Evolutionary conservation across 2,113 vertebrate genomes (phyloP), one percentile per base, ranked within the genome.

Genomic region (Dolichallabes microphthalmus): DNA sequence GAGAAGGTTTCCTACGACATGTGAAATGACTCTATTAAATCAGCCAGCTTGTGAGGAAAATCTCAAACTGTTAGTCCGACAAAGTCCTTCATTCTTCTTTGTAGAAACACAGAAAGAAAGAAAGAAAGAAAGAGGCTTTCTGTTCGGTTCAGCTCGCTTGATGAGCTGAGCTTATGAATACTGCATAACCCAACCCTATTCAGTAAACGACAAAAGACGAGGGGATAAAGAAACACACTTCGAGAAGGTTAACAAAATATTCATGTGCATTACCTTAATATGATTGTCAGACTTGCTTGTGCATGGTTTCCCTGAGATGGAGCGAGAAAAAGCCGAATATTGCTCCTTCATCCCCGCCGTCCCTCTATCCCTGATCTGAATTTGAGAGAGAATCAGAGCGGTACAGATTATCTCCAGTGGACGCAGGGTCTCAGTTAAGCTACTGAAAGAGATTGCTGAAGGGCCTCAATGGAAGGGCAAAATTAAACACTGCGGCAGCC

Each of bases 241-340:
- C 50, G 6, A 77, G 3, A 80, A 84, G 39, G 71, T 30, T 25
- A 82, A 68, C 52, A 82, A 85, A 82, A 86, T 79, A 73, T 76
- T 69, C 39, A 32, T 83, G 80, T 80, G 79, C 80, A 87, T 79
- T 78, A 85, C 58, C 64, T 82, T 86, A 86, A 87, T 80, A 73
- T 52, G 68, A 75, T 35, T 61, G 57, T 17, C 35, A 78, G 20
- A 87, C 75, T 79, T 17, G 32, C 30, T 20, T 20, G 15, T 17
- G 22, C 22, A 35, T n/a, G 66, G 64, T 63, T 87, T 76, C 39
- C n/a, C 27, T 13, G 45, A 64, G 64, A 66, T 11, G 12, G 3
- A 45, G 32, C 22, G 25, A 80, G 55, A 80, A 58, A 58, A 80
- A 85, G 64, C 0, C 32, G 50, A 60, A 69, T 69, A 85, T 52